Evolutionary conservation across 2,888 invertebrate species (phyloP), one percentile per base, ranked within the genome.

Genomic region (Synanthedon tipuliformis): DNA sequence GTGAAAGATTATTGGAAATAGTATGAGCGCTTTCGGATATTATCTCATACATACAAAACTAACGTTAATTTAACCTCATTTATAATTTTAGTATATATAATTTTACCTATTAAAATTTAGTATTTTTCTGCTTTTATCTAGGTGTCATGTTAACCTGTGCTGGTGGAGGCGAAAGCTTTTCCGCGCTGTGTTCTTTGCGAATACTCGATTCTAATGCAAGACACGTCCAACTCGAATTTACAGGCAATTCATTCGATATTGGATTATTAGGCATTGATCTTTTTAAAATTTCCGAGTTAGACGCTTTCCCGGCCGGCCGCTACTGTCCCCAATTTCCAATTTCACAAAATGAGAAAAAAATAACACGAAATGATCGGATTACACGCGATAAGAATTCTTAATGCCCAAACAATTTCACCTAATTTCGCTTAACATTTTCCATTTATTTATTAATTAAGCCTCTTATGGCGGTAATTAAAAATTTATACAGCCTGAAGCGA

Each of bases 261-360:
- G 80, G 84, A 85, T 85, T 85, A 85, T 85, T 82, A 83, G 78
- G 81, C 76, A 82, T 81, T 81, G 86, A 84, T 85, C 83, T 81
- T 78, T 83, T 76, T 73, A 75, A 78, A 81, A 76, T 71, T 73
- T 71, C 63, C 55, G 61, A 65, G 65, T 64, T 54, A 57, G 55
- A 55, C 54, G 56, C 54, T 55, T 57, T 57, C 49, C 40, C 51
- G 40, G 49, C 51, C 52, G 54, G 54, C 27, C 62, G 57, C 56
- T 63, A 64, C 64, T 71, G 75, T 73, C 73, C 76, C 71, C 68
- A 71, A 73, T 71, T 69, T 69, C 67, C 75, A 74, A 75, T 75
- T 75, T 71, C 62, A 64, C 62, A 60, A 68, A 72, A 75, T 70
- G 74, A 70, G 72, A 73, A 74, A 34, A 34, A 34, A 76, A 79